Evolutionary conservation across 2,888 invertebrate species (phyloP).

Genomic region (Sylvicola fuscatus): DNA sequence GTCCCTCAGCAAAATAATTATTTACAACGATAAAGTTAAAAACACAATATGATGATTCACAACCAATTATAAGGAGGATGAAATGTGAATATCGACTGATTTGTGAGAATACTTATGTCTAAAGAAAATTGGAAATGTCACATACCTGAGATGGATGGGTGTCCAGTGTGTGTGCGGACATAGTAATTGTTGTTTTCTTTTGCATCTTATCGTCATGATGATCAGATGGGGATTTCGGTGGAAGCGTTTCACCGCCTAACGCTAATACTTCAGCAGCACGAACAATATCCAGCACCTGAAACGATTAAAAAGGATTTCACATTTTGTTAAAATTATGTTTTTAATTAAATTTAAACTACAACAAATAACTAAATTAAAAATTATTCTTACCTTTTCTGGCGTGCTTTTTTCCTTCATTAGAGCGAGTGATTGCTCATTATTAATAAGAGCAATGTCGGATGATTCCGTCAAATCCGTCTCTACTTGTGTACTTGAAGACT

Average conservation of each 20-base stretch:
- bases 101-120: background rate
- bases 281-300: conserved; percentile 69
- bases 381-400: conserved; percentile 61
- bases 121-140: conserved; percentile 10
- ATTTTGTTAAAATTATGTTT: background rate
- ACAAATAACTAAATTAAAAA: too few relatives aligned
- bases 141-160: conserved; percentile 29
- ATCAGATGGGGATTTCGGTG: conserved; percentile 56
- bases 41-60: too few relatives aligned
- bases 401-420: conserved; percentile 56
- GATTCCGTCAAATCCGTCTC: conserved; percentile 5
- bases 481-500: too few relatives aligned
- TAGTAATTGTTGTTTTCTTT: conserved; percentile 82
- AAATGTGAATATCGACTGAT: too few relatives aligned
- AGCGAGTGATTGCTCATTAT: conserved; percentile 23
- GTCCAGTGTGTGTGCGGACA: conserved; percentile 82
- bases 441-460: conserved; percentile 15
- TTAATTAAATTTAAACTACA: too few relatives aligned
- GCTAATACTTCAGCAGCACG: conserved; percentile 73
- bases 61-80: too few relatives aligned
- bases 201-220: conserved; percentile 37
- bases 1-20: background rate
- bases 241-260: conserved; percentile 25
- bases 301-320: background rate
- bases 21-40: background rate